Conservation (phyloP, 2,113 vertebrate genomes). For the Lepus americanus region DNA sequence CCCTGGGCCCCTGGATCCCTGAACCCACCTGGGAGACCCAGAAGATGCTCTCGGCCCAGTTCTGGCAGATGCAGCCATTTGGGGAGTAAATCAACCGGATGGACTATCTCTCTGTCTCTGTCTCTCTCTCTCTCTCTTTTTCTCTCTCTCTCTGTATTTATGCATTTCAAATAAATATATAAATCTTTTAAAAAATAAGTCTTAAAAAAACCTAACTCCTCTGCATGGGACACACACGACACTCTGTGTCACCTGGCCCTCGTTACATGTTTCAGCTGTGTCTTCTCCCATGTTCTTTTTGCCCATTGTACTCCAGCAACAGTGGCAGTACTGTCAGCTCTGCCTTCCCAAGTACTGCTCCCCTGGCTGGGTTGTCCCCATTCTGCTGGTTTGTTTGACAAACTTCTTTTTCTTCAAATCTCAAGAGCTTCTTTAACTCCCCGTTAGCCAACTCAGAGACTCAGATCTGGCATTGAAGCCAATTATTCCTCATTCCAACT, state of each 20-base stretch:
- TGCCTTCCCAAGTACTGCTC: background rate
- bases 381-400: background rate
- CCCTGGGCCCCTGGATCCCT: too few relatives aligned
- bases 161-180: too few relatives aligned
- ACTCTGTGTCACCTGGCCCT: background rate
- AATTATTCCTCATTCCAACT: constrained; percentile 24
- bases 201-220: background rate
- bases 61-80: too few relatives aligned
- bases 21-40: too few relatives aligned
- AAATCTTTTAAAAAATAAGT: too few relatives aligned
- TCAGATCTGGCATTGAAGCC: background rate
- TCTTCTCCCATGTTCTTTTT: background rate
- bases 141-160: too few relatives aligned
- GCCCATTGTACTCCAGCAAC: background rate
- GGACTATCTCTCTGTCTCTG: too few relatives aligned
- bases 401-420: background rate
- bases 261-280: background rate
- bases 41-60: too few relatives aligned
- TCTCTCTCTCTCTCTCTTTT: too few relatives aligned
- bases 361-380: background rate
- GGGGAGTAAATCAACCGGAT: too few relatives aligned
- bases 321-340: background rate
- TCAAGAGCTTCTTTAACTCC: background rate
- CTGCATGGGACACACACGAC: background rate
- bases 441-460: background rate